Percentiles rank a stretch among this genome's conserved stretches.
Conservation (phyloP, 2,113 vertebrate genomes). For the Nothobranchius furzeri region DNA sequence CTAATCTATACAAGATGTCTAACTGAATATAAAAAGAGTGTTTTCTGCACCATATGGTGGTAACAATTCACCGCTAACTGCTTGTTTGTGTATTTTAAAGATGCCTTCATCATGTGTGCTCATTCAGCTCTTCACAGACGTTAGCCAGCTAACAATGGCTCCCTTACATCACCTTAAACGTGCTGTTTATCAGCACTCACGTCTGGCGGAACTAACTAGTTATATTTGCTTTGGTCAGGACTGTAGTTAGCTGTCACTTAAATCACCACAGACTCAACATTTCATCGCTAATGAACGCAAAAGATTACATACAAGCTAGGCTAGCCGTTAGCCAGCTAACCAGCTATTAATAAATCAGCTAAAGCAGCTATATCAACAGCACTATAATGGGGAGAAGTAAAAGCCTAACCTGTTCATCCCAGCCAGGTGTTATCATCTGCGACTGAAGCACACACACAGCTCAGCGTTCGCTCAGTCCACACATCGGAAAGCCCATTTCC, state of each 20-base stretch:
- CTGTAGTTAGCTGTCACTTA: not conserved
- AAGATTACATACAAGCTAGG: conserved; percentile 33
- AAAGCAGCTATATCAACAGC: conserved; percentile 24
- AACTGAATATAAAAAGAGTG: not conserved
- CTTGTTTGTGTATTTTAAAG: not conserved
- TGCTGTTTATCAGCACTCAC: not conserved
- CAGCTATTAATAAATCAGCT: conserved; percentile 66
- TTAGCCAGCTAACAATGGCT: conserved; percentile 50
- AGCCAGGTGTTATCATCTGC: conserved; percentile 11
- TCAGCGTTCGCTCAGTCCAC: not conserved
- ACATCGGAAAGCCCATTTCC: conserved; percentile 1
- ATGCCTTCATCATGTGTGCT: conserved; percentile 17
- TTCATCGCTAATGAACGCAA: conserved; percentile 7
- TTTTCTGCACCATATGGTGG: not conserved
- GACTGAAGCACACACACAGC: not conserved
- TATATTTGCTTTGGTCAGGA: accelerated
- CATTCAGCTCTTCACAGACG: conserved; percentile 55
- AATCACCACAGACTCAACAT: not conserved
- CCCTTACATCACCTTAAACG: not conserved
- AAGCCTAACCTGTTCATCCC: conserved; percentile 49
- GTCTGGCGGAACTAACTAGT: accelerated
- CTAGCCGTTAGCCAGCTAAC: conserved; percentile 52
- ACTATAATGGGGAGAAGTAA: not conserved
- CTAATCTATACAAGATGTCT: too few species aligned
- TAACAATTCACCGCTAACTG: not conserved